Conservation (phyloP, 2,113 vertebrate species). For the Benitochromis conjunctus region DNA sequence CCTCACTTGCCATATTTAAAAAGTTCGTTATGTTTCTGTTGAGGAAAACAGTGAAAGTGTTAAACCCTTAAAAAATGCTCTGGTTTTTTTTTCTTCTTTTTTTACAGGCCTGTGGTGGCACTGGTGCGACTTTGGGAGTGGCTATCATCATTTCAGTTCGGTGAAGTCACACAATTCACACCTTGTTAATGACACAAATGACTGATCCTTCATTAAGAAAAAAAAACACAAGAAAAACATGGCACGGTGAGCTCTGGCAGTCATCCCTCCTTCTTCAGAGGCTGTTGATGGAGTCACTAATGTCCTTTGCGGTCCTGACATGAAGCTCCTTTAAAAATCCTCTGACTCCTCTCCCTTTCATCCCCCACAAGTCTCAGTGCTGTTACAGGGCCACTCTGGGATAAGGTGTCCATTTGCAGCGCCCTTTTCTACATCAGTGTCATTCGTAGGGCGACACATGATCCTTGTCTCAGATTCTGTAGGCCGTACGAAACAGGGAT, state of each 20-base stretch:
- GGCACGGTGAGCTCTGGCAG: slow-evolving; percentile 1
- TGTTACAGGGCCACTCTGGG: neutral
- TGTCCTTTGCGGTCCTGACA: neutral
- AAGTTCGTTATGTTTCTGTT: slow-evolving; percentile 49
- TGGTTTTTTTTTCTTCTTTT: neutral
- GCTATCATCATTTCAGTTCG: slow-evolving; percentile 4
- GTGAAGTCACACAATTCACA: slow-evolving; percentile 23
- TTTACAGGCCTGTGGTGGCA: slow-evolving; percentile 44
- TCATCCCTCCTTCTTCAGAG: neutral
- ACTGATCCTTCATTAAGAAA: slow-evolving; percentile 13
- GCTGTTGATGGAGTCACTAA: neutral
- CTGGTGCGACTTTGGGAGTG: slow-evolving; percentile 25
- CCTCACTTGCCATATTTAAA: slow-evolving; percentile 47
- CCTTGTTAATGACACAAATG: neutral
- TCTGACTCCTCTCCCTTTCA: neutral
- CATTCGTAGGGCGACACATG: neutral
- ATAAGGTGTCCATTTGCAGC: neutral
- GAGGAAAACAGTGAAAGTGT: slow-evolving; percentile 27
- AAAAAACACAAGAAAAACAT: neutral
- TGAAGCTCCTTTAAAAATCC: neutral
- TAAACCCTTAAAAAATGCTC: neutral
- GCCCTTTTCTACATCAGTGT: neutral
- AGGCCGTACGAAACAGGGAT: neutral
- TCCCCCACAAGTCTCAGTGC: neutral
- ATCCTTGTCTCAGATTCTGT: neutral